A percentile compares a stretch with the other conserved stretches of the same genome.
Evolutionary conservation across 1,140 invertebrate species (phyloP).

Genomic region (Hirudo medicinalis): DNA sequence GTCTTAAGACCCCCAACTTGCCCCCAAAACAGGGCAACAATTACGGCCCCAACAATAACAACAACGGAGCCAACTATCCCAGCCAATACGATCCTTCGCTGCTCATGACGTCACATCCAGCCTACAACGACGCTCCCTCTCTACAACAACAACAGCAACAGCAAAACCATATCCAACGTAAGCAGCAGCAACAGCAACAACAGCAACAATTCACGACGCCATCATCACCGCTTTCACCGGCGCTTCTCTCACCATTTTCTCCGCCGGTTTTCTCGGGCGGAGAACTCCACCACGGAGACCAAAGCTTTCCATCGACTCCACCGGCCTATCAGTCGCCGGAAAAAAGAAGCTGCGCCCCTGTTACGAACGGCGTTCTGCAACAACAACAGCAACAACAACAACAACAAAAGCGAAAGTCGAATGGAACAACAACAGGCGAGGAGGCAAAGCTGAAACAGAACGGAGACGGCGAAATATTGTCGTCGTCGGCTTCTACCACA

Average conservation of each 20-base stretch:
- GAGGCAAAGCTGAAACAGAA: background rate
- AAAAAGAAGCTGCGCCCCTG: background rate
- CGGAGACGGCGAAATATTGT: background rate
- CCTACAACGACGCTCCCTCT: background rate
- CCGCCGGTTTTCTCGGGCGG: background rate
- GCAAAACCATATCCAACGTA: background rate
- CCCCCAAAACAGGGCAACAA: slow-evolving; percentile 23
- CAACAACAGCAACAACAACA: slow-evolving; percentile 6
- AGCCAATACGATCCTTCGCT: background rate
- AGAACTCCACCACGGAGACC: background rate
- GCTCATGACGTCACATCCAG: background rate
- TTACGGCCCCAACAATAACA: slow-evolving; percentile 22
- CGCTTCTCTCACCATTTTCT: background rate
- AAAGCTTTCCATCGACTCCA: background rate
- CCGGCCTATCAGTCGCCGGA: background rate
- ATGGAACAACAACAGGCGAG: background rate
- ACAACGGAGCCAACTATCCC: slow-evolving; percentile 14
- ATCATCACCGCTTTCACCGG: background rate
- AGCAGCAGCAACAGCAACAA: background rate
- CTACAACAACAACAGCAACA: slow-evolving; percentile 7
- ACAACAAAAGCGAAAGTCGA: background rate
- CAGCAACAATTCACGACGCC: background rate
- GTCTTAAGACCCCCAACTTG: slow-evolving; percentile 13
- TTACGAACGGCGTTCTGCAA: background rate
- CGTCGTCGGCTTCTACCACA: background rate